Conservation (phyloP, 2,888 invertebrate species). For the Escarpia spicata region DNA sequence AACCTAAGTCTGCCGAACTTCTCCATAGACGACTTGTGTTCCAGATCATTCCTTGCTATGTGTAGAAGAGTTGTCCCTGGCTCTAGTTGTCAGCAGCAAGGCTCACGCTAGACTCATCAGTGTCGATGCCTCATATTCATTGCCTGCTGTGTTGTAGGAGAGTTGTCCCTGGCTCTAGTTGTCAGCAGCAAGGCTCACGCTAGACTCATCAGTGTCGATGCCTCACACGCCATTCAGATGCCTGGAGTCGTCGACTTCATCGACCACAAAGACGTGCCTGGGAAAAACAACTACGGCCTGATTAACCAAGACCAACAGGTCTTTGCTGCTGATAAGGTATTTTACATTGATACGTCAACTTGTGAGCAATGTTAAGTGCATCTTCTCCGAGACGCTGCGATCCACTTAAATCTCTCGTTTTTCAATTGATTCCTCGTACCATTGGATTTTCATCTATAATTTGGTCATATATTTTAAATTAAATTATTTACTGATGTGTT, state of each 20-base stretch:
- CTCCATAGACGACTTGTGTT: not conserved
- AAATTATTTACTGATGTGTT: no score
- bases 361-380: no score
- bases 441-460: no score
- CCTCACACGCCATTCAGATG: constrained; percentile 76
- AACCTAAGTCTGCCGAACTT: not conserved
- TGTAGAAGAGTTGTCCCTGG: no score
- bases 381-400: no score
- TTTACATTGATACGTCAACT: not conserved
- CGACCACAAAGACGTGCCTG: constrained; percentile 80
- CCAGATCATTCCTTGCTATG: not conserved
- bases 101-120: no score
- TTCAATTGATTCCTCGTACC: no score
- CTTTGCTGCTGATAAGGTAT: constrained; percentile 81
- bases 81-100: no score
- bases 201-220: constrained; percentile 79
- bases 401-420: no score
- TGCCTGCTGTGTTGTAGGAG: constrained; percentile 66
- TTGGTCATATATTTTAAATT: no score
- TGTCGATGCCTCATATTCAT: not conserved
- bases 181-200: constrained; percentile 85
- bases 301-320: constrained; percentile 85
- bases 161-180: constrained; percentile 84
- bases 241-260: constrained; percentile 85
- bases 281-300: constrained; percentile 76